Conservation (phyloP, 2,797 vertebrate genomes). For the Kryptopterus vitreolus region DNA sequence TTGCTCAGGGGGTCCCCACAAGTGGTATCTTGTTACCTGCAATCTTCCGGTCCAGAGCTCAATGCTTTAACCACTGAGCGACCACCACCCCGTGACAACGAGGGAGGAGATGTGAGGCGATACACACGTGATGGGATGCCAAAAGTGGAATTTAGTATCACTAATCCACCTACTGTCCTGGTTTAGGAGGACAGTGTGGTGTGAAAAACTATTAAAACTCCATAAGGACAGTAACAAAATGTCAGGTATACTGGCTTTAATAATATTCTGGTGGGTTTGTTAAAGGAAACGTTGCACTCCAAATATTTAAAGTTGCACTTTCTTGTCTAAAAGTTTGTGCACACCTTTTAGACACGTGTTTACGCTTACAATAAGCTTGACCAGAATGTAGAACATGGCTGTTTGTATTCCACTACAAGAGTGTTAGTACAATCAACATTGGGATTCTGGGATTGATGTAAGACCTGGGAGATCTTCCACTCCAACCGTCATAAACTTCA, state of each 20-base stretch:
- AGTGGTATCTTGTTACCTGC: no score
- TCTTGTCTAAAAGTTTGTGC: background rate
- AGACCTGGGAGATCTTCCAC: no score
- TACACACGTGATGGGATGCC: background rate
- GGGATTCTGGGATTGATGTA: no score
- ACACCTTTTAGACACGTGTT: background rate
- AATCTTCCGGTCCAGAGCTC: no score
- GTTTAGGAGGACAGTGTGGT: background rate
- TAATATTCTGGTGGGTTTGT: background rate
- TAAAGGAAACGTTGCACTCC: no score
- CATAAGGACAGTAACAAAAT: background rate
- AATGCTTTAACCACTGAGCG: no score
- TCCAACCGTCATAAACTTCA: no score
- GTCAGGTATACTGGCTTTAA: background rate
- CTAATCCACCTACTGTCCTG: background rate
- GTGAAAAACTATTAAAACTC: background rate
- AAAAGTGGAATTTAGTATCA: background rate
- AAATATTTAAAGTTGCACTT: no score
- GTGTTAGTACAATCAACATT: background rate
- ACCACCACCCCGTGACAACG: no score
- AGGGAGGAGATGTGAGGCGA: background rate
- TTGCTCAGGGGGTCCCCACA: no score
- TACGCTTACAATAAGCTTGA: background rate
- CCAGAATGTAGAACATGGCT: background rate
- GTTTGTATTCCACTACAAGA: background rate